phyloP scores from a whole-genome alignment of 2,888 invertebrate genomes.

The Axea sp. region DNA sequence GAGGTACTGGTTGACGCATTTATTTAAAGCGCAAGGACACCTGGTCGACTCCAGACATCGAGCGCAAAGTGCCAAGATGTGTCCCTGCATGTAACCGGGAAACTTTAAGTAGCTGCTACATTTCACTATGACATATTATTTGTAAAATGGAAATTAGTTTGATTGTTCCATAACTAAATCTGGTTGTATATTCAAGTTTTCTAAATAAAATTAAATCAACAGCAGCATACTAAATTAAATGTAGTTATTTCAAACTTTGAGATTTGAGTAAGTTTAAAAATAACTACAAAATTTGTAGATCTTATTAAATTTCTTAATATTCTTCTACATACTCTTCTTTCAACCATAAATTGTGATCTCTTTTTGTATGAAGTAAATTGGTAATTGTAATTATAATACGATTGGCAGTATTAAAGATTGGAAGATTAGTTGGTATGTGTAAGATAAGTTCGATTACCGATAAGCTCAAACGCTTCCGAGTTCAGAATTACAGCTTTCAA shows the following conservation, averaged over 20 bases:
- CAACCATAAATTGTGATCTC: conserved; percentile 1
- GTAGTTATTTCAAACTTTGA: too few species aligned
- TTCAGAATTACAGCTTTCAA: conserved; percentile 35
- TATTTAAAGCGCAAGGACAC: conserved; percentile 78
- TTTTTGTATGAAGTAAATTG: conserved; percentile 70
- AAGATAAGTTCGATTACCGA: conserved; percentile 69
- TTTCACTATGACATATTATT: conserved; percentile 25
- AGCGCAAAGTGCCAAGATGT: conserved; percentile 76
- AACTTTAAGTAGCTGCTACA: conserved; percentile 47
- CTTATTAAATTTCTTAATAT: too few species aligned
- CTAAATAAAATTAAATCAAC: too few species aligned
- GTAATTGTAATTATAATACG: conserved; percentile 68
- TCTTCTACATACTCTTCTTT: too few species aligned
- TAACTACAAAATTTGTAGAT: too few species aligned
- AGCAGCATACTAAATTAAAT: too few species aligned
- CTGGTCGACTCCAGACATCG: conserved; percentile 74
- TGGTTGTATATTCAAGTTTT: too few species aligned
- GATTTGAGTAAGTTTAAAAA: too few species aligned
- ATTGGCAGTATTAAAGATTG: conserved; percentile 72
- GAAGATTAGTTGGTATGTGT: conserved; percentile 72
- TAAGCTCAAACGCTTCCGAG: conserved; percentile 43
- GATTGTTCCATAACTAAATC: background rate
- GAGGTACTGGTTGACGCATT: too few species aligned
- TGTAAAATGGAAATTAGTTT: conserved; percentile 10
- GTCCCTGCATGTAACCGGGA: conserved; percentile 73